These are phyloP conservation scores for Pangasius macronema DNA, from an alignment of 2,797 vertebrate genomes.

Conservation along the genomic window DNA sequence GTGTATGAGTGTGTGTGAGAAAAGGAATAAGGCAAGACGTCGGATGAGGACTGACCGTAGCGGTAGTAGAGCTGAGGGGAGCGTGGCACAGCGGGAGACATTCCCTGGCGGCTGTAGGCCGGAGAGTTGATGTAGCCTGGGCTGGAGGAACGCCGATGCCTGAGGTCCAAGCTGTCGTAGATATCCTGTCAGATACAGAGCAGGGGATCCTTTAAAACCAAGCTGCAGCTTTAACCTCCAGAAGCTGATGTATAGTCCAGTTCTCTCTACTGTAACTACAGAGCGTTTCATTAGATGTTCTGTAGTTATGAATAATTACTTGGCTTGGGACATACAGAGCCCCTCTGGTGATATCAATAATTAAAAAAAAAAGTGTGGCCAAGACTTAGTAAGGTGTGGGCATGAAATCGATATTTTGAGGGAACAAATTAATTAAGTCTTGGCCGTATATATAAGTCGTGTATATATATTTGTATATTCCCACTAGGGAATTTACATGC, in stretches of 20 bases:
- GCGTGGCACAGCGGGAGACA: slow-evolving; percentile 81
- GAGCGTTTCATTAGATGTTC: not conserved
- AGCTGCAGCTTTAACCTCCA: not conserved
- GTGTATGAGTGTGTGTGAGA: slow-evolving; percentile 15
- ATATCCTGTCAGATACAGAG: slow-evolving; percentile 78
- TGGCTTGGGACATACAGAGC: not conserved
- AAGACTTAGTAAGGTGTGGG: not conserved
- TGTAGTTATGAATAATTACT: not conserved
- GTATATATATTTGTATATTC: too few species aligned
- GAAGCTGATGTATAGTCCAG: not conserved
- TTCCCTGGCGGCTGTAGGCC: slow-evolving; percentile 84
- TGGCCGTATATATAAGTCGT: not conserved
- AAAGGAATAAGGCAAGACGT: not conserved
- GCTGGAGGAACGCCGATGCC: slow-evolving; percentile 87
- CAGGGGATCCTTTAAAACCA: not conserved
- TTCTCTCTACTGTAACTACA: not conserved
- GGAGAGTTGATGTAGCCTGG: slow-evolving; percentile 93
- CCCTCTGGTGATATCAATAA: not conserved
- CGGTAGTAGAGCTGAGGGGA: slow-evolving; percentile 89
- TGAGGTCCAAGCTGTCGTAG: slow-evolving; percentile 84
- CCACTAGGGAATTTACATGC: too few species aligned
- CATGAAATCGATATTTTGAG: not conserved
- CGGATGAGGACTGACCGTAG: slow-evolving; percentile 79
- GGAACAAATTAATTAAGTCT: not conserved
- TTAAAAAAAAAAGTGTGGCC: not conserved